Evolutionary conservation across 2,797 vertebrate species (phyloP).

Genomic region (Pelobates cultripes): DNA sequence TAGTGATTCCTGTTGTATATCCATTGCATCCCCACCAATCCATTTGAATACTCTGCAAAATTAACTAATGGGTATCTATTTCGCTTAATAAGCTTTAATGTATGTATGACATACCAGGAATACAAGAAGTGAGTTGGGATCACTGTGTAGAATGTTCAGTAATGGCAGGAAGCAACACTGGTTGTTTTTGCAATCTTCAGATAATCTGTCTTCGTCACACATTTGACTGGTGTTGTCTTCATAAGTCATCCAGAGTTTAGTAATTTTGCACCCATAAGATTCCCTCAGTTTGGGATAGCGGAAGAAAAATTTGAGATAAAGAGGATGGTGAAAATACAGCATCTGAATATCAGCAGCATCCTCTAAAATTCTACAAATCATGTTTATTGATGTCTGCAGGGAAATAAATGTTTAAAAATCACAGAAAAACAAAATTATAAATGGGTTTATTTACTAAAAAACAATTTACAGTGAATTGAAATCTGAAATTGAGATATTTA

Average conservation of each 20-base stretch:
- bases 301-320: slow-evolving; percentile 85
- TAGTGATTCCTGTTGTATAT: too few relatives aligned
- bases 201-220: slow-evolving; percentile 52
- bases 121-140: slow-evolving; percentile 76
- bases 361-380: slow-evolving; percentile 77
- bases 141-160: slow-evolving; percentile 76
- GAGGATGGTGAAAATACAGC: slow-evolving; percentile 82
- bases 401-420: background rate
- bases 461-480: too few relatives aligned
- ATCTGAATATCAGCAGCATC: slow-evolving; percentile 71
- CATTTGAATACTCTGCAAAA: too few relatives aligned
- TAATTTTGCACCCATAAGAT: slow-evolving; percentile 74
- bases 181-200: slow-evolving; percentile 21
- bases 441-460: too few relatives aligned
- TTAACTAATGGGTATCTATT: too few relatives aligned
- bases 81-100: too few relatives aligned
- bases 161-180: slow-evolving; percentile 63
- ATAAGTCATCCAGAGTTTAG: slow-evolving; percentile 84
- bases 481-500: too few relatives aligned
- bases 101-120: slow-evolving; percentile 81
- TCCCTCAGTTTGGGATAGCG: slow-evolving; percentile 80
- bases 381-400: slow-evolving; percentile 73
- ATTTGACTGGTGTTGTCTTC: slow-evolving; percentile 58
- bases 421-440: too few relatives aligned
- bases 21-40: too few relatives aligned